A percentile compares a stretch with the other conserved stretches of the same genome.
Evolutionary conservation across 2,888 invertebrate genomes (phyloP).

Genomic region (Cephus runcator): DNA sequence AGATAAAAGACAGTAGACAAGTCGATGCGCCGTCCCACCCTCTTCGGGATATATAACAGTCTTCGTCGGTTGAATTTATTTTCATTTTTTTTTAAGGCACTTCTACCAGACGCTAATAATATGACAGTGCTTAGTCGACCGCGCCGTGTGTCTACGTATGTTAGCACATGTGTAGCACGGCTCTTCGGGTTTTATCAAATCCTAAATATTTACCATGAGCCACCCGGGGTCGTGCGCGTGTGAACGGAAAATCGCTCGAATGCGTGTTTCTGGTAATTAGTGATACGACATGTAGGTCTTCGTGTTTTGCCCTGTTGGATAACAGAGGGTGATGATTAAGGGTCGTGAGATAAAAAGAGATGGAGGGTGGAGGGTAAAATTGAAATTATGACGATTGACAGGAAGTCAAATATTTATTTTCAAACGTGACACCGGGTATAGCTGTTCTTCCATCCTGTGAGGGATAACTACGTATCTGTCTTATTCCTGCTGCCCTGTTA

Average conservation of each 20-base stretch:
- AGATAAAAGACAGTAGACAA: background rate
- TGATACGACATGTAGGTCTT: background rate
- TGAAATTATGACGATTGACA: background rate
- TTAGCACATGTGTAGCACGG: background rate
- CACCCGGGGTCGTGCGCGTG: background rate
- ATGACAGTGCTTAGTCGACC: background rate
- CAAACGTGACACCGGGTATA: background rate
- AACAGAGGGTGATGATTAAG: background rate
- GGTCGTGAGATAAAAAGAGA: background rate
- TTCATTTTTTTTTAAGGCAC: background rate
- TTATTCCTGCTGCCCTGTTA: background rate
- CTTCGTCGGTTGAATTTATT: background rate
- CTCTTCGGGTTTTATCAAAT: background rate
- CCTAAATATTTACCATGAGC: conserved; percentile 6
- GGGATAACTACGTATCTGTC: background rate
- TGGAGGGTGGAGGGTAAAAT: too few species aligned
- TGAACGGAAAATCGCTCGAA: background rate
- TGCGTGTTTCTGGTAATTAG: background rate
- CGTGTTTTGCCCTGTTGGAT: background rate
- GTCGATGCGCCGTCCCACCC: background rate
- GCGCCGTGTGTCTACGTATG: background rate
- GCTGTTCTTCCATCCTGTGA: background rate
- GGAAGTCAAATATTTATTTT: background rate
- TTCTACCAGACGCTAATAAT: background rate
- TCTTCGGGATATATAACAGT: background rate